These are phyloP conservation scores for Baccha elongata DNA, from an alignment of 2,888 invertebrate genomes.

Conservation along the genomic window DNA sequence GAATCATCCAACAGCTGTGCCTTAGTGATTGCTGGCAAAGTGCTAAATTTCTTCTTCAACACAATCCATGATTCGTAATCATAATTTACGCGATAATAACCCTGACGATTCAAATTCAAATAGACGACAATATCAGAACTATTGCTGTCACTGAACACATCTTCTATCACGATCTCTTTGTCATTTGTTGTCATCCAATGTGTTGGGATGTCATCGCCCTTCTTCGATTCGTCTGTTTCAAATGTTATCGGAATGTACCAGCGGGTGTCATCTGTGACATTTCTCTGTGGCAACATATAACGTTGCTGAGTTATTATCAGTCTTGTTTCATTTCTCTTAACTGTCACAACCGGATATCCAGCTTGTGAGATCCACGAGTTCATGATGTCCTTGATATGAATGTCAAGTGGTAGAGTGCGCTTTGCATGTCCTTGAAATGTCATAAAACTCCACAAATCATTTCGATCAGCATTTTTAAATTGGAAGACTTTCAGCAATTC, in stretches of 20 bases:
- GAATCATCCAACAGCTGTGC: slow-evolving; percentile 89
- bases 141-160: slow-evolving; percentile 77
- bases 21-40: slow-evolving; percentile 85
- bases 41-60: slow-evolving; percentile 84
- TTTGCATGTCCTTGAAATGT: slow-evolving; percentile 84
- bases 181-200: slow-evolving; percentile 80
- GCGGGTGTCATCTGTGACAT: slow-evolving; percentile 78
- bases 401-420: slow-evolving; percentile 79
- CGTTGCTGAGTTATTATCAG: slow-evolving; percentile 80
- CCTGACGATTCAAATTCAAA: slow-evolving; percentile 83
- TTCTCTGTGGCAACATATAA: slow-evolving; percentile 79
- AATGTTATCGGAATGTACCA: slow-evolving; percentile 81
- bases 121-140: slow-evolving; percentile 80
- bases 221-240: slow-evolving; percentile 79
- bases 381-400: slow-evolving; percentile 86
- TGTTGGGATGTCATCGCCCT: slow-evolving; percentile 79
- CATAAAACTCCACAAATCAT: slow-evolving; percentile 87
- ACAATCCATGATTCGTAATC: slow-evolving; percentile 85
- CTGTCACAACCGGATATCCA: slow-evolving; percentile 87
- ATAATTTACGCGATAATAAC: slow-evolving; percentile 87
- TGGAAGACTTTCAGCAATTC: slow-evolving; percentile 83
- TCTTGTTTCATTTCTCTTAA: slow-evolving; percentile 81
- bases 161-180: slow-evolving; percentile 77
- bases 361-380: slow-evolving; percentile 87
- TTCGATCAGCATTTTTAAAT: slow-evolving; percentile 85